Conservation (phyloP, 2,113 vertebrate genomes). For the Serinus canaria region DNA sequence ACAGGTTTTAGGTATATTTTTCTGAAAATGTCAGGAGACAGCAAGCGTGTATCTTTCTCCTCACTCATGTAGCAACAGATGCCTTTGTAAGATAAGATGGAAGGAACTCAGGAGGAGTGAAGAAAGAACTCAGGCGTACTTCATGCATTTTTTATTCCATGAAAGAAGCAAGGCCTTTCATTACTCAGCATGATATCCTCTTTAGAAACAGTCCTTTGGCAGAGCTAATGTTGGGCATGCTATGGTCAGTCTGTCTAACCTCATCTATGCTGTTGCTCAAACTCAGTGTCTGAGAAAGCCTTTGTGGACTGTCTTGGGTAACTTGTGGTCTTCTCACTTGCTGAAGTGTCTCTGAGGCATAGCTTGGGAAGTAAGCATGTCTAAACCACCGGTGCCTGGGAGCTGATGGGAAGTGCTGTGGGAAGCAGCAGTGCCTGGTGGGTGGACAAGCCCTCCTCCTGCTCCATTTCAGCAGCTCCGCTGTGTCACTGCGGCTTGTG, state of each 20-base stretch:
- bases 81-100: background rate
- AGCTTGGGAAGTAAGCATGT: background rate
- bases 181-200: background rate
- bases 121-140: background rate
- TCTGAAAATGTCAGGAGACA: background rate
- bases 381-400: background rate
- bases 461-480: background rate
- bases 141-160: background rate
- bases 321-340: background rate
- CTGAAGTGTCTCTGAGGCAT: background rate
- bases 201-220: background rate
- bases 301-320: background rate
- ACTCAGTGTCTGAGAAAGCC: background rate
- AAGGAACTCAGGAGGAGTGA: background rate
- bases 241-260: background rate
- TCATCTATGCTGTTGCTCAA: background rate
- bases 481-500: accelerated
- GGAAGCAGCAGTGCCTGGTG: background rate
- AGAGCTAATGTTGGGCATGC: background rate
- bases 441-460: background rate
- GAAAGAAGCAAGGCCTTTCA: background rate
- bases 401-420: background rate
- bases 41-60: background rate
- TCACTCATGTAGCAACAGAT: background rate
- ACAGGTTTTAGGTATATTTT: background rate